Evolutionary conservation across 1,140 invertebrate genomes (phyloP).

Genomic region (Drosophila gunungcola): DNA sequence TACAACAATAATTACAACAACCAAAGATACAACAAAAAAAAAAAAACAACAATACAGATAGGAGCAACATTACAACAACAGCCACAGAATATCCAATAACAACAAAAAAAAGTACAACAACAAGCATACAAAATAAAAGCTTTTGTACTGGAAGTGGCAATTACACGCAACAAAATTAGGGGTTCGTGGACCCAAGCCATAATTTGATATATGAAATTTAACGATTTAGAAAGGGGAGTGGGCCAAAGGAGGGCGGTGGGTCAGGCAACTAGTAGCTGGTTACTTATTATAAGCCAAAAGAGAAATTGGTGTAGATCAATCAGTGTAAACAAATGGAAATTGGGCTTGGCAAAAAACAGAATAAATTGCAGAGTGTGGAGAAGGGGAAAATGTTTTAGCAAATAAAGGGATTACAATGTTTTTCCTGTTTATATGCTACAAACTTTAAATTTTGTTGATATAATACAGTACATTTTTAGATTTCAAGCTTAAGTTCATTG

Average conservation of each 20-base stretch:
- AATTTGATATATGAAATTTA: slow-evolving; percentile 66
- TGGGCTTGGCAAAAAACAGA: slow-evolving; percentile 15
- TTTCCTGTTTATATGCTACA: neutral
- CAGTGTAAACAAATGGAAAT: slow-evolving; percentile 47
- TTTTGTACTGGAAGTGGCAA: slow-evolving; percentile 75
- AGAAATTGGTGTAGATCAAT: slow-evolving; percentile 57
- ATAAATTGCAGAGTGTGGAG: neutral
- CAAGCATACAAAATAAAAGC: slow-evolving; percentile 64
- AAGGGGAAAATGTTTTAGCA: neutral
- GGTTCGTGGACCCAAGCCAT: slow-evolving; percentile 56
- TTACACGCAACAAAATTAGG: slow-evolving; percentile 79
- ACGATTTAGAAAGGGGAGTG: slow-evolving; percentile 52
- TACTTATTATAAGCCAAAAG: slow-evolving; percentile 61
- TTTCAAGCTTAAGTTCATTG: too few relatives aligned
- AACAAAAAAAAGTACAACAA: slow-evolving; percentile 4
- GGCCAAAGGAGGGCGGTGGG: slow-evolving; percentile 18
- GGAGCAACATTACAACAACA: slow-evolving; percentile 19
- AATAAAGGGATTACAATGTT: neutral
- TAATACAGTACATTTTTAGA: too few relatives aligned
- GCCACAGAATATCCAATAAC: neutral
- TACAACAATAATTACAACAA: slow-evolving; percentile 1
- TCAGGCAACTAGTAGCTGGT: slow-evolving; percentile 30
- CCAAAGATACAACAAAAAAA: neutral
- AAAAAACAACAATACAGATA: slow-evolving; percentile 2
- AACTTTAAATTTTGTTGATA: too few relatives aligned